A percentile compares a stretch with the other conserved stretches of the same genome.
These are phyloP conservation scores for Tangara arthus DNA, from an alignment of 2,797 vertebrate genomes.

Conservation along the genomic window DNA sequence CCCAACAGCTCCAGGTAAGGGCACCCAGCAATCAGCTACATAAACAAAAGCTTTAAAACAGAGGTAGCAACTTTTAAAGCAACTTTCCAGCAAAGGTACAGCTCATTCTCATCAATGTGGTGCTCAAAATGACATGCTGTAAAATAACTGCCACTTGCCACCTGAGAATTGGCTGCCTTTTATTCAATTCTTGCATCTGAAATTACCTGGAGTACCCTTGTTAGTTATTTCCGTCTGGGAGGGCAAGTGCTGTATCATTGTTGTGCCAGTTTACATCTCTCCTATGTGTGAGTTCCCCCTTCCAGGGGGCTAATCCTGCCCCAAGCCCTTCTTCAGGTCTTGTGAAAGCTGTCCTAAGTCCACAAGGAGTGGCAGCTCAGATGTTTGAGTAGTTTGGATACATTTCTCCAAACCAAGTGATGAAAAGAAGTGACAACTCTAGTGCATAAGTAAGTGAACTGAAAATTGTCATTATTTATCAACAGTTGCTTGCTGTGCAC, in stretches of 20 bases:
- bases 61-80: not conserved
- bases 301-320: not conserved
- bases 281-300: not conserved
- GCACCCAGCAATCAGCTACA: not conserved
- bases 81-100: not conserved
- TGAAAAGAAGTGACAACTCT: not conserved
- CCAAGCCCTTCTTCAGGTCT: not conserved
- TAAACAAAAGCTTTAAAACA: not conserved
- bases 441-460: not conserved
- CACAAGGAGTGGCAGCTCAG: not conserved
- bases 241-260: not conserved
- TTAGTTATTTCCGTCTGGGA: not conserved
- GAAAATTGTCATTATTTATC: not conserved
- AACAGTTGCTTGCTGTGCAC: not conserved
- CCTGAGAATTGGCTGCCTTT: not conserved
- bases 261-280: not conserved
- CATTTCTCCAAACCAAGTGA: not conserved
- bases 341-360: not conserved
- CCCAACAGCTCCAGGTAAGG: not conserved
- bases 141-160: not conserved
- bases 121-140: not conserved
- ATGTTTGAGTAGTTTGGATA: not conserved
- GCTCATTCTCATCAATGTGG: not conserved
- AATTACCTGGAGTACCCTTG: not conserved
- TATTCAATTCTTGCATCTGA: not conserved